Base-by-base conservation (phyloP, 2,113 vertebrate species). In the Gobio gobio region DNA sequence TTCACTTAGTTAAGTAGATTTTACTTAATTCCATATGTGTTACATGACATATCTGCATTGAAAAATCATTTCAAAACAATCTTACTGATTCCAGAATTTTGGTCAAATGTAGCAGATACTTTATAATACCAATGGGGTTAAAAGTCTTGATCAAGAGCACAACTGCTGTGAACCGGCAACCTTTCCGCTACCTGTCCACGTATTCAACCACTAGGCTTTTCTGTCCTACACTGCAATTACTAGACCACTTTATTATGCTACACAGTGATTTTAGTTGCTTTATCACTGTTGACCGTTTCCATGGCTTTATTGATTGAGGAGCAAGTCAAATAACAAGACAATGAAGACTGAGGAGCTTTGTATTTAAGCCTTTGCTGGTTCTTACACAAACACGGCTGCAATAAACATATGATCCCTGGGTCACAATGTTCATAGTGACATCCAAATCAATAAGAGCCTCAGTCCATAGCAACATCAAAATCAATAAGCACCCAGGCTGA, bases 401-500 rank as follows among this genome's bases (percentile, higher is more conserved):
- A 63, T 43, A 63, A 47, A 40, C 54, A 80, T 36, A 64, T 24
- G 43, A 83, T 66, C 24, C 68, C 56, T 24, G 20, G 13, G 18
- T 10, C 26, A 76, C 49, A 26, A 72, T 43, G 76, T 24, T 22
- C 63, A 80, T 16, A 24, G 56, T 45, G 29, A 58, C 74, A 66
- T 80, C 43, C 29, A 49, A 80, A 87, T 81, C 79, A 81, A 81
- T 81, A 81, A 68, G 63, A 43, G 63, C 45, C 79, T 81, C 59
- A 20, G 77, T 20, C 5, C 64, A 64, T 29, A 40, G 56, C 59
- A 80, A 56, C 80, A 64, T 58, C 66, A 20, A 47, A 83, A 83
- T 80, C n/a, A 64, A 80, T 80, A 80, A 64, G n/a, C 16, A 5
- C n/a, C 22, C 9, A 3, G 56, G 5, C 56, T 20, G 59, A 45